Conservation (phyloP, 2,888 invertebrate species). For the Lathronympha strigana region DNA sequence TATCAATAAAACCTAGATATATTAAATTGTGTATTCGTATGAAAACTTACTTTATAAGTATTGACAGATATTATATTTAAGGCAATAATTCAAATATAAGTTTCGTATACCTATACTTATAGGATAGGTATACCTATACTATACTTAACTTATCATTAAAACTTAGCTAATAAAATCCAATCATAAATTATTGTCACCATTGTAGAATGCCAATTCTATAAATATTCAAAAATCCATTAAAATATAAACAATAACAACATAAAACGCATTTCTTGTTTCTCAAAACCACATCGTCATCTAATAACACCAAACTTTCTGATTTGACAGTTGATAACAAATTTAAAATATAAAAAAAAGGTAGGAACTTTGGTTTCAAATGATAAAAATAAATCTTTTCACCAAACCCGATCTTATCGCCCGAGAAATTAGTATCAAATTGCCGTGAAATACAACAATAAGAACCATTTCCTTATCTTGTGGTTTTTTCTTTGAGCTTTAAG, state of each 20-base stretch:
- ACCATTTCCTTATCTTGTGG: slow-evolving; percentile 23
- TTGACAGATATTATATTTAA: too few species aligned
- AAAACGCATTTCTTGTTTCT: neutral
- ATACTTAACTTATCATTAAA: too few species aligned
- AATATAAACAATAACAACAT: slow-evolving; percentile 6
- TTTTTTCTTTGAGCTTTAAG: slow-evolving; percentile 22
- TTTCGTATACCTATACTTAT: too few species aligned
- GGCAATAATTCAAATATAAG: too few species aligned
- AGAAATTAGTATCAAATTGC: slow-evolving; percentile 28
- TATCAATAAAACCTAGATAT: too few species aligned
- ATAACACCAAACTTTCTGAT: slow-evolving; percentile 29
- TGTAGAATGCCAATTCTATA: neutral
- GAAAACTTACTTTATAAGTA: too few species aligned
- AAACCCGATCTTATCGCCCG: slow-evolving; percentile 2
- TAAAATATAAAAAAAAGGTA: too few species aligned
- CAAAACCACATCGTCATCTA: slow-evolving; percentile 27
- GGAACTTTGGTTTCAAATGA: slow-evolving; percentile 6
- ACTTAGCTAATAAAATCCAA: neutral
- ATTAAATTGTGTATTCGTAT: too few species aligned
- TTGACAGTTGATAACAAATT: slow-evolving; percentile 29
- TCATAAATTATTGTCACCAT: neutral
- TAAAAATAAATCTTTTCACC: slow-evolving; percentile 1
- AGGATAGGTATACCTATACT: too few species aligned
- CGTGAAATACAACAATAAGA: slow-evolving; percentile 14
- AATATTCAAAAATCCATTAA: neutral